A percentile compares a stretch with the other conserved stretches of the same genome.
Conservation (phyloP, 2,888 invertebrate genomes). For the Morpho helenor region DNA sequence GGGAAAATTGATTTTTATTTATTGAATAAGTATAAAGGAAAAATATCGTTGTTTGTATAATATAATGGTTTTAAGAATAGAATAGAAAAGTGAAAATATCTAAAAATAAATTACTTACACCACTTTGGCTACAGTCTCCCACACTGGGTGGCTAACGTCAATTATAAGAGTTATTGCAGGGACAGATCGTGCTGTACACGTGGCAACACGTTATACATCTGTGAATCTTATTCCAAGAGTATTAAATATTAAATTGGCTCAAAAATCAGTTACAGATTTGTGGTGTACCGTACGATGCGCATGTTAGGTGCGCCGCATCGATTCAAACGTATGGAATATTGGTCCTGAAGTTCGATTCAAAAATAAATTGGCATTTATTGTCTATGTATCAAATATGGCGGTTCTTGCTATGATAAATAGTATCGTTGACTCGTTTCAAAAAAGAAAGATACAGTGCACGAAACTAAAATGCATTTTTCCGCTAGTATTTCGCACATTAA, state of each 20-base stretch:
- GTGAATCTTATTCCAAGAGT: constrained; percentile 16
- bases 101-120: constrained; percentile 10
- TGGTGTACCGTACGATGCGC: constrained; percentile 34
- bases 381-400: constrained; percentile 12
- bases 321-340: constrained; percentile 26
- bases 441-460: too few species aligned
- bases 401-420: constrained; percentile 10
- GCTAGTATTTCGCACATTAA: too few species aligned
- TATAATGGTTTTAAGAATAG: too few species aligned
- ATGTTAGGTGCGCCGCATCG: constrained; percentile 43
- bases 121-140: constrained; percentile 11
- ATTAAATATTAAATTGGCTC: constrained; percentile 14
- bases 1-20: too few species aligned
- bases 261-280: neutral
- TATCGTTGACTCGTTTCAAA: neutral
- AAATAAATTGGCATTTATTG: constrained; percentile 24
- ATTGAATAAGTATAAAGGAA: too few species aligned
- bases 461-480: too few species aligned
- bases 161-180: constrained; percentile 68
- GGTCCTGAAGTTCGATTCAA: constrained; percentile 17
- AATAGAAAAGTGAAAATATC: too few species aligned
- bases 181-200: constrained; percentile 58
- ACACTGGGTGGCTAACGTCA: constrained; percentile 70
- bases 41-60: too few species aligned
- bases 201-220: constrained; percentile 11